Evolutionary conservation across 2,113 vertebrate genomes (phyloP).

Genomic region (Oostethus manadensis): DNA sequence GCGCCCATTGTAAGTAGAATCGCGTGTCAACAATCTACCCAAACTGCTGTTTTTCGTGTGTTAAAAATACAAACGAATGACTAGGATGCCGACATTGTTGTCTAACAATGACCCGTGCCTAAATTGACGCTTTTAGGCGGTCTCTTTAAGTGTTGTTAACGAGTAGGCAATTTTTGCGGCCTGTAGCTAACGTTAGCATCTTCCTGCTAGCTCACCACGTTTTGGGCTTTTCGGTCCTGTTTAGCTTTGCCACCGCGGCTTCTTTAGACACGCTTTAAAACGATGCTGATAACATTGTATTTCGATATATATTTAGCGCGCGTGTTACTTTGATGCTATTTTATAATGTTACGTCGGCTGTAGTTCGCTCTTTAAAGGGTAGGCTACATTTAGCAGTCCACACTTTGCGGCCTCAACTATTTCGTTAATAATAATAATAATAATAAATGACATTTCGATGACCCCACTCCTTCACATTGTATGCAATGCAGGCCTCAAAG

Average conservation of each 20-base stretch:
- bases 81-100: rapidly evolving
- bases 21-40: not conserved
- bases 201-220: conserved; percentile 21
- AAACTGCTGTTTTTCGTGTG: rapidly evolving
- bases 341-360: too few species aligned
- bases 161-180: conserved; percentile 6
- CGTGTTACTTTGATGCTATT: too few species aligned
- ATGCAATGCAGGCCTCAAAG: too few species aligned
- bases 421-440: too few species aligned
- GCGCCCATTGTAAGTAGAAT: conserved; percentile 80
- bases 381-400: too few species aligned
- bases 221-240: not conserved
- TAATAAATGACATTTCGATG: too few species aligned
- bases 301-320: too few species aligned
- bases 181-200: conserved; percentile 10
- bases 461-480: too few species aligned
- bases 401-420: too few species aligned
- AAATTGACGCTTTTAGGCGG: rapidly evolving
- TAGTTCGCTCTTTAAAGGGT: too few species aligned
- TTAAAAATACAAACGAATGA: not conserved
- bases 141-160: not conserved
- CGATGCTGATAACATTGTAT: not conserved
- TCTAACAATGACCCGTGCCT: rapidly evolving
- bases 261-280: not conserved
- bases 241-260: not conserved